These are phyloP conservation scores for Centruroides vittatus DNA, from an alignment of 1,140 invertebrate genomes.

Conservation along the genomic window DNA sequence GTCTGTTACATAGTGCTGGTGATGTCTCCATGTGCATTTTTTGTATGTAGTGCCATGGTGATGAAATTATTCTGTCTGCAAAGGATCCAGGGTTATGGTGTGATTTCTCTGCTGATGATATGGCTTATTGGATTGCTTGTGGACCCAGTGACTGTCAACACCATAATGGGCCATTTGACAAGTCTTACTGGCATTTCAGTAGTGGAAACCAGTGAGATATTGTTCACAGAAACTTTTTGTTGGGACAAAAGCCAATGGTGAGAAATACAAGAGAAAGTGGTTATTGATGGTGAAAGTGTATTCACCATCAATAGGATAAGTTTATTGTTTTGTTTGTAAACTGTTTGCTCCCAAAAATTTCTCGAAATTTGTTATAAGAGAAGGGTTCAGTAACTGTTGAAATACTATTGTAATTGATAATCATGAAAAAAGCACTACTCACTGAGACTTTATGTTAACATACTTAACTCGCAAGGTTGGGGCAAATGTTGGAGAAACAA, in stretches of 20 bases:
- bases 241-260: conserved; percentile 2
- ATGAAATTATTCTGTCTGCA: neutral
- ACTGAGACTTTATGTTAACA: too few species aligned
- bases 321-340: conserved; percentile 18
- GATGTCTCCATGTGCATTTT: too few species aligned
- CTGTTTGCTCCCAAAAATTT: conserved; percentile 13
- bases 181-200: conserved; percentile 16
- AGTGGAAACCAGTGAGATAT: conserved; percentile 17
- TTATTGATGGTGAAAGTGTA: too few species aligned
- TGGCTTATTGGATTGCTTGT: conserved; percentile 16
- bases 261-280: conserved; percentile 3
- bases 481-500: too few species aligned
- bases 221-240: conserved; percentile 16
- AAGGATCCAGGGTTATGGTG: neutral
- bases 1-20: too few species aligned
- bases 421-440: too few species aligned
- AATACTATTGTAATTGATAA: conserved; percentile 13
- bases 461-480: too few species aligned
- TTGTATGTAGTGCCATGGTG: too few species aligned
- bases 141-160: conserved; percentile 13
- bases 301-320: conserved; percentile 18
- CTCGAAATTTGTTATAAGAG: conserved; percentile 6
- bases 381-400: conserved; percentile 9
- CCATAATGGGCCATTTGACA: conserved; percentile 16
- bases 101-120: conserved; percentile 13